A percentile compares a stretch with the other conserved stretches of the same genome.
phyloP scores from a whole-genome alignment of 2,113 vertebrate species.

The Pelecanoides urinatrix region DNA sequence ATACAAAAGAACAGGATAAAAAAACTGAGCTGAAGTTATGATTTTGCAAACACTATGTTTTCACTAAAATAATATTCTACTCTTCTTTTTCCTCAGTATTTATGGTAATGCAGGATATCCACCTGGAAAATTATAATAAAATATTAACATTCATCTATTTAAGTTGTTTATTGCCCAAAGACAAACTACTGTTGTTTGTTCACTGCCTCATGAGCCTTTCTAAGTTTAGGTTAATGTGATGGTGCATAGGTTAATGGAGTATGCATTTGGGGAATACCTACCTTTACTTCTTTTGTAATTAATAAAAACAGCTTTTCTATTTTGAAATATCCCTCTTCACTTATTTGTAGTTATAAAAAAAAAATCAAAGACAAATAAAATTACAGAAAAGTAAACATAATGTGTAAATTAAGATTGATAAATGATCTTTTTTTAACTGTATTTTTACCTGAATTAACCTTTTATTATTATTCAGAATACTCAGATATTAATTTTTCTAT shows the following conservation, averaged over 20 bases:
- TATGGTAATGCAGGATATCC: not conserved
- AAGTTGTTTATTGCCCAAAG: not conserved
- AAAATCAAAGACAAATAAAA: not conserved
- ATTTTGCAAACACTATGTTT: not conserved
- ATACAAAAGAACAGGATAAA: not conserved
- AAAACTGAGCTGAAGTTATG: not conserved
- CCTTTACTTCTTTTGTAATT: not conserved
- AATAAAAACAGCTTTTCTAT: not conserved
- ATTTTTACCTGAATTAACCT: not conserved
- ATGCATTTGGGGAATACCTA: not conserved
- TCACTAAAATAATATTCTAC: not conserved
- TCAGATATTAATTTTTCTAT: not conserved
- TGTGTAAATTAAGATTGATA: not conserved
- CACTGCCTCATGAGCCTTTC: not conserved
- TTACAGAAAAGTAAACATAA: not conserved
- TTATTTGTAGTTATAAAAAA: not conserved
- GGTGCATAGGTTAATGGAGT: not conserved
- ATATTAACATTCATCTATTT: not conserved
- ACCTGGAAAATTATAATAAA: not conserved
- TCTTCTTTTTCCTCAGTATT: not conserved
- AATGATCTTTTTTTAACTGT: not conserved
- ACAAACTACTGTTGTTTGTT: not conserved
- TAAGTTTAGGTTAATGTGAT: not conserved
- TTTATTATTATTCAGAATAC: not conserved
- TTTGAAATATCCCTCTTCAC: not conserved